phyloP scores from a whole-genome alignment of 2,888 invertebrate species.

The Allygus modestus region DNA sequence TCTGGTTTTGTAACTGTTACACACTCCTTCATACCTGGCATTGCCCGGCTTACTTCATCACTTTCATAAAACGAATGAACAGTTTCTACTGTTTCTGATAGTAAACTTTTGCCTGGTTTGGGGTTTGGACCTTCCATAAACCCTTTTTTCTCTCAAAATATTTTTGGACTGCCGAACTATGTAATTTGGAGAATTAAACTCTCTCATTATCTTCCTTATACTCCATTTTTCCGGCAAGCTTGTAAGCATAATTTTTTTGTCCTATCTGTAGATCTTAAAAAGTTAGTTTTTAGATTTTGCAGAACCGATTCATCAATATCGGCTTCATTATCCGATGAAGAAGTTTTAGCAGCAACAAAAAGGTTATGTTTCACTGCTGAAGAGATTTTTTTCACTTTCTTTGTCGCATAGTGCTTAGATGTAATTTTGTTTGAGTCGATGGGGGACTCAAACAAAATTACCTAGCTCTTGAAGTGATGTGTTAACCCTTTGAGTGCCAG shows the following conservation, averaged over 20 bases:
- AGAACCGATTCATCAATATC: conserved; percentile 60
- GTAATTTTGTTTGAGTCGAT: conserved; percentile 38
- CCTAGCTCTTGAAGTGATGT: conserved; percentile 44
- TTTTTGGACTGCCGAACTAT: conserved; percentile 35
- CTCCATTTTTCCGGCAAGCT: conserved; percentile 51
- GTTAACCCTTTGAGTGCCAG: too few relatives aligned
- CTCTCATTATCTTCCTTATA: conserved; percentile 35
- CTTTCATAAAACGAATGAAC: conserved; percentile 36
- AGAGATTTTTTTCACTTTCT: conserved; percentile 32
- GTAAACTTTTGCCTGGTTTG: conserved; percentile 34
- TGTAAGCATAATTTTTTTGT: conserved; percentile 53
- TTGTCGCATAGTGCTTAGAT: conserved; percentile 17
- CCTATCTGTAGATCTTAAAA: conserved; percentile 46
- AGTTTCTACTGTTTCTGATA: neutral
- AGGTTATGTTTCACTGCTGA: conserved; percentile 37
- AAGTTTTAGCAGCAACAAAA: conserved; percentile 39
- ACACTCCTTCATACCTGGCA: conserved; percentile 44
- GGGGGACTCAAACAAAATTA: too few relatives aligned
- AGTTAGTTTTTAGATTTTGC: conserved; percentile 64
- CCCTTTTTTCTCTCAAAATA: conserved; percentile 32
- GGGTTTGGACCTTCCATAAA: conserved; percentile 40
- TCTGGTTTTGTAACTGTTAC: neutral
- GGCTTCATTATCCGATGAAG: conserved; percentile 4
- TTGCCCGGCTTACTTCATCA: conserved; percentile 34
- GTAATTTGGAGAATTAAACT: conserved; percentile 54